phyloP scores from a whole-genome alignment of 1,140 invertebrate genomes.

The Papilio polytes region DNA sequence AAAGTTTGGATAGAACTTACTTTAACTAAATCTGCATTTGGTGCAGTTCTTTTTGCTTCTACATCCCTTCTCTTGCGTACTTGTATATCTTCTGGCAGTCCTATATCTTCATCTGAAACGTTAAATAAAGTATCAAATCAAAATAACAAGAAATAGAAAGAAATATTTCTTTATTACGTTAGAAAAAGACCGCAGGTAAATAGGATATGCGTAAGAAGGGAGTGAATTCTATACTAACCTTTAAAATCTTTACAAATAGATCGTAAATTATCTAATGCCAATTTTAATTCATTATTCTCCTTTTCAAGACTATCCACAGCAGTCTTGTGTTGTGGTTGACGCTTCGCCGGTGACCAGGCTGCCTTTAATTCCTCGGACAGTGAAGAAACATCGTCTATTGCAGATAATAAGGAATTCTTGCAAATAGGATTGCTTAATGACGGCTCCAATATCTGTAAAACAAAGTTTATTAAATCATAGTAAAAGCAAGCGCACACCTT shows the following conservation, averaged over 20 bases:
- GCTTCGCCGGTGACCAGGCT: background rate
- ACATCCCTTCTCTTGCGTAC: background rate
- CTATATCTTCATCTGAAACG: background rate
- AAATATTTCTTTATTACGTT: too few relatives aligned
- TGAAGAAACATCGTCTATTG: constrained; percentile 2
- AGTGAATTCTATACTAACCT: background rate
- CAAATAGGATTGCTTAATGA: constrained; percentile 2
- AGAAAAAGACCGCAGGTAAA: too few relatives aligned
- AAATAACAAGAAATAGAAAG: background rate
- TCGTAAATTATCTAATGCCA: constrained; percentile 1
- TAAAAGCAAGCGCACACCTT: background rate
- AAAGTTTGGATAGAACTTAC: background rate
- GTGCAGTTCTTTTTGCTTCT: background rate
- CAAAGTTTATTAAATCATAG: too few relatives aligned
- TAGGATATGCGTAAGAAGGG: too few relatives aligned
- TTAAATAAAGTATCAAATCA: background rate
- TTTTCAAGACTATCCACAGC: background rate
- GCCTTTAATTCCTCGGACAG: background rate
- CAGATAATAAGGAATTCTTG: background rate
- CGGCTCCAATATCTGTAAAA: background rate
- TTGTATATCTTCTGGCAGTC: background rate
- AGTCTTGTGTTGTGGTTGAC: background rate
- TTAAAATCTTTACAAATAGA: background rate
- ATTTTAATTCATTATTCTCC: background rate
- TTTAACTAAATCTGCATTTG: background rate